Base-by-base conservation (phyloP, 2,888 invertebrate genomes). In the Microctonus brassicae region DNA sequence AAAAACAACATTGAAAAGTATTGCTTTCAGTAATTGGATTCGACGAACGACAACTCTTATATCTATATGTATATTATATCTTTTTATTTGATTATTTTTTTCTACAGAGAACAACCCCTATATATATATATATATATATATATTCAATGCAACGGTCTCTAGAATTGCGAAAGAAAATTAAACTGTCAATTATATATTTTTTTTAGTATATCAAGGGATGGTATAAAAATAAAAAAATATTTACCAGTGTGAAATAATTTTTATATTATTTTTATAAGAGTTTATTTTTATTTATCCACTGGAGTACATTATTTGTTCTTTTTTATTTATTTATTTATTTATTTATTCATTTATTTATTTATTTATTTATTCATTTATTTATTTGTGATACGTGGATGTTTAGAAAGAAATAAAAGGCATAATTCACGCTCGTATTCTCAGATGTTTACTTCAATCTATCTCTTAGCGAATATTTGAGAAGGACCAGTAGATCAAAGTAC, bases 391-490 rank as follows among this genome's bases (percentile, higher is more conserved):
- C n/a, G 7, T 3, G 29, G 29, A 29, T 5, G 29, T 5, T 5
- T 3, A 29, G 7, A 22, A 52, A 60, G 36, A 69, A 68, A 22
- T 34, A 47, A 55, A 55, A 70, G 76, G 81, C 81, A 83, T 85
- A 82, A 84, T 84, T 82, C 82, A 79, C 79, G 66, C 65, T 20
- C 57, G 57, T 79, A 78, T 82, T 79, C 83, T 84, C 84, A 83
- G 86, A 86, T 86, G 87, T 84, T 86, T 86, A 85, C 85, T 86
- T 86, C 85, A 86, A 86, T 86, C 84, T 22, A 34, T 58, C 66
- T 85, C 82, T 84, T 82, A 82, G 83, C 80, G 84, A 86, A 87
- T 87, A 87, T 87, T 86, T 86, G 83, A 86, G 86, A 83, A 87
- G 84, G 84, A 83, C 82, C 47, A 39, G 42, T 20, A 79, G 86